phyloP scores from a whole-genome alignment of 35 echinoderm and acorn worm species.

The Ophioderma brevispina region DNA sequence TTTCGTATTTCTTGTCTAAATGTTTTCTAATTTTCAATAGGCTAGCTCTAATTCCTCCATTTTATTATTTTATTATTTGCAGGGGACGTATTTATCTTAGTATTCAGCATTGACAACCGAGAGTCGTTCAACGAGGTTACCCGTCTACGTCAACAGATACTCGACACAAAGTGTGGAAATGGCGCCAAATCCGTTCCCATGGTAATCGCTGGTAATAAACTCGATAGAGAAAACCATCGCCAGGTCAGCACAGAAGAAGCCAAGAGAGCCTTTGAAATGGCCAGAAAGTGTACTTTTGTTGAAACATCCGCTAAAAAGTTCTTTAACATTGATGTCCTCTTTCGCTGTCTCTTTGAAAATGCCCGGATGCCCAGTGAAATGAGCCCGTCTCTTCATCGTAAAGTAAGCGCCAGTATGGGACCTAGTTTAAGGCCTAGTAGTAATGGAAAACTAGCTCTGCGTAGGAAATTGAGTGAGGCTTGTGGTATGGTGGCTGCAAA shows the following conservation, averaged over 20 bases:
- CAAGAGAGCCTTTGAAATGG: slow-evolving; percentile 50
- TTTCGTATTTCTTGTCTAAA: too few species aligned
- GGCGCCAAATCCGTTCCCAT: slow-evolving; percentile 84
- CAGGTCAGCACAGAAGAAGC: slow-evolving; percentile 88
- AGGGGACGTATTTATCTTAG: slow-evolving; percentile 98
- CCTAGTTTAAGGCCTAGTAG: slow-evolving; percentile 67
- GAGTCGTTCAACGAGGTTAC: slow-evolving; percentile 80
- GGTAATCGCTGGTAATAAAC: slow-evolving; percentile 98
- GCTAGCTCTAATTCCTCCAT: background rate
- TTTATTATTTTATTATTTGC: slow-evolving; percentile 41
- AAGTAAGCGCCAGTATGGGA: slow-evolving; percentile 83
- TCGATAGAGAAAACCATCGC: slow-evolving; percentile 60
- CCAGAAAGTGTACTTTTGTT: slow-evolving; percentile 77
- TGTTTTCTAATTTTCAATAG: too few species aligned
- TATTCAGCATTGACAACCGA: slow-evolving; percentile 91
- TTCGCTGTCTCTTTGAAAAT: slow-evolving; percentile 89
- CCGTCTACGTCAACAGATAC: slow-evolving; percentile 84
- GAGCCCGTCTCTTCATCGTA: slow-evolving; percentile 95
- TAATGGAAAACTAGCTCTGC: slow-evolving; percentile 65
- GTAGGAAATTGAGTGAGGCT: slow-evolving; percentile 83
- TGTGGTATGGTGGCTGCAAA: slow-evolving; percentile 91
- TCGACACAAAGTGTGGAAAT: slow-evolving; percentile 72
- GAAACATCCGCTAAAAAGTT: slow-evolving; percentile 95
- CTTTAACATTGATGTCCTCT: slow-evolving; percentile 89
- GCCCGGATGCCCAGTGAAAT: slow-evolving; percentile 95